Percentiles rank a stretch among this genome's conserved stretches.
phyloP scores from a whole-genome alignment of 1,140 invertebrate species.

The Teleogryllus occipitalis region DNA sequence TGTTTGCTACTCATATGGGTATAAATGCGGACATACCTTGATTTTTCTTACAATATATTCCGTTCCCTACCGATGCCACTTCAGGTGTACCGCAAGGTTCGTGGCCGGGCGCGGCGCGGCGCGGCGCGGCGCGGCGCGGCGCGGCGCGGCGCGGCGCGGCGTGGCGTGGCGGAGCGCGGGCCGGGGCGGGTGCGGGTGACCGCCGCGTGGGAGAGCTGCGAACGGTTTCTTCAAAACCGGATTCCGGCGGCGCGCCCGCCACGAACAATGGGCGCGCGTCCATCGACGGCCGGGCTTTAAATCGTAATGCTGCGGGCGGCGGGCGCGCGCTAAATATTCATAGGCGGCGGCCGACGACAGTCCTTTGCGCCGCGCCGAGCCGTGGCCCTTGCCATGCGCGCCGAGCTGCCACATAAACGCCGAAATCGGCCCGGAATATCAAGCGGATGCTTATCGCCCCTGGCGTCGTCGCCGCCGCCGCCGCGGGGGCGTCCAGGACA shows the following conservation, averaged over 20 bases:
- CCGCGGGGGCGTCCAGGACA: neutral
- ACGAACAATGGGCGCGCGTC: neutral
- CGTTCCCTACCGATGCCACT: too few species aligned
- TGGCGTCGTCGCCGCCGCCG: too few species aligned
- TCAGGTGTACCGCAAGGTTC: too few species aligned
- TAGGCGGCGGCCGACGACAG: neutral
- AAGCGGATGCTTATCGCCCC: neutral
- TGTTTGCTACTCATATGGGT: too few species aligned
- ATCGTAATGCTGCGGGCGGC: neutral
- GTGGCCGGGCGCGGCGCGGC: too few species aligned
- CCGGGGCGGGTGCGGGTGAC: too few species aligned
- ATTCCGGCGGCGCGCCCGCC: neutral
- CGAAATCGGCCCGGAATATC: neutral
- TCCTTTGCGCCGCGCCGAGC: neutral
- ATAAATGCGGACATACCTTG: too few species aligned
- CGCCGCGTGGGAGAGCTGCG: too few species aligned
- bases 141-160: too few species aligned
- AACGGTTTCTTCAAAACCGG: neutral
- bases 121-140: too few species aligned
- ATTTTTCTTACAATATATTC: too few species aligned
- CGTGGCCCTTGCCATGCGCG: neutral
- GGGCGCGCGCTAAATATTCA: neutral
- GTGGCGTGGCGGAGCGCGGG: too few species aligned
- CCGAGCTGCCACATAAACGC: neutral
- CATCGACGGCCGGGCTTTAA: neutral